Base-by-base conservation (phyloP, 2,113 vertebrate genomes). In the Poeciliopsis turrubarensis region DNA sequence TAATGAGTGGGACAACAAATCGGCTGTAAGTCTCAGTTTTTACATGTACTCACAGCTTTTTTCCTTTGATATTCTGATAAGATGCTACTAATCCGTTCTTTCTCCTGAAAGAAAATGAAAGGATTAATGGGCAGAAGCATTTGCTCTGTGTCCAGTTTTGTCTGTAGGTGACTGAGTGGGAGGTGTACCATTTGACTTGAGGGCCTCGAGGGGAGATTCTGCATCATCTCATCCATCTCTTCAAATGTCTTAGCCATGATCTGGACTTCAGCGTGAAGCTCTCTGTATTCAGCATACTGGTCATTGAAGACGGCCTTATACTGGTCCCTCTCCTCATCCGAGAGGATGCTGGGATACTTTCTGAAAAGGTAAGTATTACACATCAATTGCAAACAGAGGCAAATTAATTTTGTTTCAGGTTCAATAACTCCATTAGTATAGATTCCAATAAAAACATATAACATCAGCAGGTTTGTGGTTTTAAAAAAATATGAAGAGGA, bases 241-340 rank as follows among this genome's bases (percentile, higher is more conserved):
- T 95, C 93, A 44, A 98, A 95, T 83, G 94, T 98, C 70, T 92
- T 94, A 75, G 96, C 70, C 75, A 96, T 87, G 2, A 91, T 93
- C 65, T 98, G 95, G 25, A 99, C 96, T 87, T 99, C 97, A 2
- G 91, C 65, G 0, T 96, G 96, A 13, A 99, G 93, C 78, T 99
- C 97, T 90, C 96, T 97, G 88, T 99, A 99, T 81, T 99, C 97
- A 0, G 96, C 95, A 61, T 97, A 97, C 88, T 99, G 97, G 88
- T 99, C 97, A 44, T 98, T 97, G 90, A 99, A 99, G 69, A 99
- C 97, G 0, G 97, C 97, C 88, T 94, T 96, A 85, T 99, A 99
- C 63, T 94, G 94, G 75, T 98, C 97, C 73, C 95, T 91, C 78
- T 97, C 95, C 66, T 98, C 97, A 8, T 97, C 95, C 0, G 95